These are phyloP conservation scores for Oceanites oceanicus DNA, from an alignment of 2,113 vertebrate genomes.

Conservation along the genomic window DNA sequence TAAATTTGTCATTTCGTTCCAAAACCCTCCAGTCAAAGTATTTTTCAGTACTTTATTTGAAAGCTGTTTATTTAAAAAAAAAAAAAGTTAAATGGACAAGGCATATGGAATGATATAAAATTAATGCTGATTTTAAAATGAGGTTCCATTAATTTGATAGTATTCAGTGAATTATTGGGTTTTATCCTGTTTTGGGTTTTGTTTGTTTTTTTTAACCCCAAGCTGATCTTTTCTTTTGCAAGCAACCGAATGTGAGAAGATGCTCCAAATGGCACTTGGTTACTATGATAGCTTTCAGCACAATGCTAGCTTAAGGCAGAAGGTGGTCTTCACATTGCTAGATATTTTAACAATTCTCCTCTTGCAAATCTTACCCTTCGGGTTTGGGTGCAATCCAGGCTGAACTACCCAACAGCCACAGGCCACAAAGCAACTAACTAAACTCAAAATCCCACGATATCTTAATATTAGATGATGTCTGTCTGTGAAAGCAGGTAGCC, in stretches of 20 bases:
- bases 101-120: neutral
- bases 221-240: neutral
- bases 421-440: neutral
- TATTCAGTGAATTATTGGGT: neutral
- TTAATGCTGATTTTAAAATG: neutral
- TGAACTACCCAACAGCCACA: neutral
- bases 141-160: neutral
- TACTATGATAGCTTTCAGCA: neutral
- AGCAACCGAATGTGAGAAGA: neutral
- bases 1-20: neutral
- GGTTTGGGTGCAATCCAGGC: neutral
- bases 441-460: fast-evolving
- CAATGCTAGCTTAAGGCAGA: neutral
- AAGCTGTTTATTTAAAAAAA: neutral
- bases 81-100: neutral
- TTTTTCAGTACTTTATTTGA: neutral
- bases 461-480: neutral
- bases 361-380: neutral
- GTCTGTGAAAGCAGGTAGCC: neutral
- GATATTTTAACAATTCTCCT: neutral
- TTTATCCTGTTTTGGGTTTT: neutral
- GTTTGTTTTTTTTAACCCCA: fast-evolving
- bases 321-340: neutral
- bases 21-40: neutral
- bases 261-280: neutral